Percentiles rank a stretch among this genome's conserved stretches.
phyloP scores from a whole-genome alignment of 2,797 vertebrate genomes.

The Gymnodraco acuticeps region DNA sequence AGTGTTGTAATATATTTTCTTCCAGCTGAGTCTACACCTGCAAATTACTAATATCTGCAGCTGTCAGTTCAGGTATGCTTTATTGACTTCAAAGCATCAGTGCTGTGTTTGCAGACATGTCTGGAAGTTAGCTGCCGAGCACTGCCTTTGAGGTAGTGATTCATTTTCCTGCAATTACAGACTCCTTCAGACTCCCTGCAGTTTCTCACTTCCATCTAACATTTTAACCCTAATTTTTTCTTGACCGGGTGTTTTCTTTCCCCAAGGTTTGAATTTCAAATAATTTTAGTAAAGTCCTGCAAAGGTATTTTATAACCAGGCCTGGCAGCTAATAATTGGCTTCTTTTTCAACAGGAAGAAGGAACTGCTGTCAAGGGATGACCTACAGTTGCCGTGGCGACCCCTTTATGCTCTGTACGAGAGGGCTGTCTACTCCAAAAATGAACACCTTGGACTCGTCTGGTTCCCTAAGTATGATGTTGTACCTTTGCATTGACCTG shows the following conservation, averaged over 20 bases:
- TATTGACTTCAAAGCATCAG: constrained; percentile 39
- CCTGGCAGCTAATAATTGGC: constrained; percentile 27
- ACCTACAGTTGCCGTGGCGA: constrained; percentile 96
- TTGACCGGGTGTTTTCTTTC: constrained; percentile 8
- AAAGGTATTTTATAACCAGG: background rate
- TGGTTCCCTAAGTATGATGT: constrained; percentile 95
- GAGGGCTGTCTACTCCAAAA: constrained; percentile 95
- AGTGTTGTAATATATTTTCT: constrained; percentile 8
- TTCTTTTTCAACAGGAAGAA: constrained; percentile 89
- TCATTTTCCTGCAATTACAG: constrained; percentile 48
- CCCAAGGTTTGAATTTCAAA: constrained; percentile 31
- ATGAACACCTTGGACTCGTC: constrained; percentile 96
- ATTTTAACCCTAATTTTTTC: constrained; percentile 27
- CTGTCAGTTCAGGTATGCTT: constrained; percentile 45
- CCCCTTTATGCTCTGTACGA: constrained; percentile 94
- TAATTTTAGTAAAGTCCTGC: constrained; percentile 1
- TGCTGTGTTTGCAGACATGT: constrained; percentile 63
- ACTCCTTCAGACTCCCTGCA: constrained; percentile 28
- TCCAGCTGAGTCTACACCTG: constrained; percentile 31
- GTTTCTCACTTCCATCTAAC: constrained; percentile 30
- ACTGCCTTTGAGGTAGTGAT: constrained; percentile 37
- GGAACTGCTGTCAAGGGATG: constrained; percentile 95
- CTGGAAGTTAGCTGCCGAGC: constrained; percentile 50
- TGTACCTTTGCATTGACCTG: constrained; percentile 7
- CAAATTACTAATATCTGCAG: constrained; percentile 51